Evolutionary conservation across 2,888 invertebrate genomes (phyloP), one percentile per base, ranked within the genome.

Genomic region (Cantharis lateralis): DNA sequence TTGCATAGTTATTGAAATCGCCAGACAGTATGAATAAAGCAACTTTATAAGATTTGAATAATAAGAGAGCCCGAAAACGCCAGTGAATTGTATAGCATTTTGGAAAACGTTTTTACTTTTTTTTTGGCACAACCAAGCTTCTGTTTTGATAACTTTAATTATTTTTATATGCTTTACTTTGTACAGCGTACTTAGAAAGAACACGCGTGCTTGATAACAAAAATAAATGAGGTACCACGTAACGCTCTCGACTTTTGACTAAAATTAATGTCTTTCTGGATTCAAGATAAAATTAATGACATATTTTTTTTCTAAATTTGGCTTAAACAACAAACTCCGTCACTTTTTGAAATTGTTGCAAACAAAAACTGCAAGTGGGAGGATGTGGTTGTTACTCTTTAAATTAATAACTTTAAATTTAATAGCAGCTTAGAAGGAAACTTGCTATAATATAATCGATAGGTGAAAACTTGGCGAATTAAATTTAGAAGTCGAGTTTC

Each of bases 141-240:
- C 48, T 48, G 48, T 48, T 48, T 48, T 48, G 48, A 48, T 48
- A 48, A 48, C 48, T 20, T 66, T 66, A n/a, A 73, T 69, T 48
- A 69, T 73, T 68, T 62, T 18, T 73, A 69, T 73, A 72, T 48
- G 64, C 32, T 72, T 28, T 61, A 69, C 69, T 28, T 20, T 69
- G 68, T 61, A 69, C 69, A 68, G 61, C 66, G 64, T 66, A 68
- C 72, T 73, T 62, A 69, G 68, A 73, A 69, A 28, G 61, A 73
- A 73, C 73, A 73, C 62, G 73, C 73, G 73, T 73, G 73, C 68
- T 73, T 73, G 73, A 73, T 73, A 73, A 73, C 73, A 73, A 73
- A 73, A 73, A 73, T 73, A 73, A 73, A 73, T 73, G 73, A 69
- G 26, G 61, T 62, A 73, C 73, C 68, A 73, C 73, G 69, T 68